phyloP scores from a whole-genome alignment of 2,888 invertebrate species.

The Falcaria lacertinaria region DNA sequence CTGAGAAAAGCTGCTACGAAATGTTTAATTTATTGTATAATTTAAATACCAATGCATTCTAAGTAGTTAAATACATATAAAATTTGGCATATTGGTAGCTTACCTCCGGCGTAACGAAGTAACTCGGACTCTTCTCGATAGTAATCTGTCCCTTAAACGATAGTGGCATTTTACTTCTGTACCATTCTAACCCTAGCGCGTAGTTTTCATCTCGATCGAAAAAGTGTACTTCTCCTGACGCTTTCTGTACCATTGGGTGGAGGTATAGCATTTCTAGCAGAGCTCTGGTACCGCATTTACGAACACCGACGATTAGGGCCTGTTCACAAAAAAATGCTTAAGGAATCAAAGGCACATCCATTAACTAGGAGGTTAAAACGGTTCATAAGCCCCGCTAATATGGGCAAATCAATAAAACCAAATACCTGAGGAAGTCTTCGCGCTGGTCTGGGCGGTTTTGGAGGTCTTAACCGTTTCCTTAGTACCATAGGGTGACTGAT shows the following conservation, averaged over 20 bases:
- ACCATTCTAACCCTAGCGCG: slow-evolving; percentile 95
- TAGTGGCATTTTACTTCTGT: slow-evolving; percentile 95
- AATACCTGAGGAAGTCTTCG: slow-evolving; percentile 81
- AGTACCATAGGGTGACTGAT: slow-evolving; percentile 73
- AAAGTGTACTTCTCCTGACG: slow-evolving; percentile 97
- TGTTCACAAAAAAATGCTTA: slow-evolving; percentile 37
- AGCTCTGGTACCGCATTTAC: slow-evolving; percentile 98
- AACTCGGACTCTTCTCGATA: slow-evolving; percentile 98
- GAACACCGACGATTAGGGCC: slow-evolving; percentile 95
- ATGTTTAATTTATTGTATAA: no score
- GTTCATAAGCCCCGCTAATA: no score
- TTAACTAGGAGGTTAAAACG: no score
- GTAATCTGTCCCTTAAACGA: slow-evolving; percentile 95
- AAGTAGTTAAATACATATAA: no score
- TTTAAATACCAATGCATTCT: no score
- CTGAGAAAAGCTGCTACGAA: no score
- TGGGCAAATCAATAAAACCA: no score
- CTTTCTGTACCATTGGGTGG: slow-evolving; percentile 95
- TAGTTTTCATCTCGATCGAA: slow-evolving; percentile 98
- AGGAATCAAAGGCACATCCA: no score
- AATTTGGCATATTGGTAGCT: no score
- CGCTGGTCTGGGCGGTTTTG: slow-evolving; percentile 60
- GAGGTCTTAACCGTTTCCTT: slow-evolving; percentile 59
- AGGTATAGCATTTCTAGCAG: slow-evolving; percentile 97
- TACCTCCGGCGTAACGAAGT: slow-evolving; percentile 97